Conservation (phyloP, 2,797 vertebrate genomes). For the Pangasius djambal region DNA sequence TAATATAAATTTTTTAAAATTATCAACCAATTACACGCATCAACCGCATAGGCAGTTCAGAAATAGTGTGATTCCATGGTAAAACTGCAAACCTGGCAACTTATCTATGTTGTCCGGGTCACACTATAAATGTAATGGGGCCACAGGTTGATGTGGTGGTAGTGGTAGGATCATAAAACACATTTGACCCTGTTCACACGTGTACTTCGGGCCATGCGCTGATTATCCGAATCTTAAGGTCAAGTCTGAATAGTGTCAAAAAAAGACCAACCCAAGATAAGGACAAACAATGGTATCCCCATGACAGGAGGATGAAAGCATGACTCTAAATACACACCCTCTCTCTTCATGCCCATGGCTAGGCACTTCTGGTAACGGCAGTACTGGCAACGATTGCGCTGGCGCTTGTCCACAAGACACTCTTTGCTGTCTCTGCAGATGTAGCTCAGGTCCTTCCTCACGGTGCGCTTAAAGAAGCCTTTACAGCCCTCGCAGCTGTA, state of each 20-base stretch:
- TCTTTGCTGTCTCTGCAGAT: constrained; percentile 95
- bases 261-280: not conserved
- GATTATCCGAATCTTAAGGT: not conserved
- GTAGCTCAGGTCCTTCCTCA: constrained; percentile 94
- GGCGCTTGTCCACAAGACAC: constrained; percentile 95
- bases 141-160: too few relatives aligned
- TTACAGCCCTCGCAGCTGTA: constrained; percentile 98
- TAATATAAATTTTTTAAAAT: not conserved
- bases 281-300: not conserved
- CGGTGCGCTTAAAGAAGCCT: constrained; percentile 95
- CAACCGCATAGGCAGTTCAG: not conserved
- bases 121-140: not conserved
- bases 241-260: not conserved
- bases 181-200: not conserved
- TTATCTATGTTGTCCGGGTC: not conserved
- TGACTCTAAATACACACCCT: constrained; percentile 77
- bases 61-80: not conserved
- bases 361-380: constrained; percentile 96
- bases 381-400: constrained; percentile 96
- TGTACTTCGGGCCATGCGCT: not conserved
- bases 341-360: constrained; percentile 95
- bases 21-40: not conserved
- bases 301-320: not conserved
- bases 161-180: not conserved
- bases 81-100: not conserved